Base-by-base conservation (phyloP, 2,888 invertebrate species). In the Ditylenchus weischeri region DNA sequence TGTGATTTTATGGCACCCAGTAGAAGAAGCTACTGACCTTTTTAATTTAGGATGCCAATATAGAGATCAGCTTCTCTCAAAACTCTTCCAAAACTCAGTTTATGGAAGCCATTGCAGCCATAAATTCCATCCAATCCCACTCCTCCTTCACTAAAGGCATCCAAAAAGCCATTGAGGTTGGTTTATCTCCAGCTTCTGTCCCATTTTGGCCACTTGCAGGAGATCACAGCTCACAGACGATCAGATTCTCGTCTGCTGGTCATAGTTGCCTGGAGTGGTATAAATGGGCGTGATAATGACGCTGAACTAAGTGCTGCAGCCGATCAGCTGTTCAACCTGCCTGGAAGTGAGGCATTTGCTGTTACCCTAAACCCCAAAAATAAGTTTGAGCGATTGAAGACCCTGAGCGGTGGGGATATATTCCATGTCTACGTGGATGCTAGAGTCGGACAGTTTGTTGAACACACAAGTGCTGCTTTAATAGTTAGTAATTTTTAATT, bases 111-210 rank as follows among this genome's bases (percentile, higher is more conserved):
- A 29, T 74, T 23, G 18, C 43, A 19, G 38, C 19, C 15, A 65
- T 75, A 13, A 60, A 60, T 11, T 69, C 70, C 62, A 68, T 68
- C 7, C 70, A 73, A 15, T 70, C 72, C 4, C 60, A 62, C 10
- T 73, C 75, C 10, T 73, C 73, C 13, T 66, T 70, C 15, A 71
- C 69, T n/a, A 61, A 62, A n/a, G 75, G 72, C 36, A 69, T 74
- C 19, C 62, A 67, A 36, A 51, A 63, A 48, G 72, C 69, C 11
- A 21, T 63, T n/a, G 21, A 43, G 15, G 58, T 65, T 21, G 18
- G 58, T 65, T 10, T 4, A 38, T 59, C 59, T 43, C 15, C 8
- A 5, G 35, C 8, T 35, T 61, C 36, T 11, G 13, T 5, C 8
- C 7, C 35, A n/a, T 5, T 57, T 65, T 23, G n/a, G 50, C 10